Evolutionary conservation across 2,888 invertebrate genomes (phyloP), one percentile per base, ranked within the genome.

Genomic region (Pandemis cinnamomeana): DNA sequence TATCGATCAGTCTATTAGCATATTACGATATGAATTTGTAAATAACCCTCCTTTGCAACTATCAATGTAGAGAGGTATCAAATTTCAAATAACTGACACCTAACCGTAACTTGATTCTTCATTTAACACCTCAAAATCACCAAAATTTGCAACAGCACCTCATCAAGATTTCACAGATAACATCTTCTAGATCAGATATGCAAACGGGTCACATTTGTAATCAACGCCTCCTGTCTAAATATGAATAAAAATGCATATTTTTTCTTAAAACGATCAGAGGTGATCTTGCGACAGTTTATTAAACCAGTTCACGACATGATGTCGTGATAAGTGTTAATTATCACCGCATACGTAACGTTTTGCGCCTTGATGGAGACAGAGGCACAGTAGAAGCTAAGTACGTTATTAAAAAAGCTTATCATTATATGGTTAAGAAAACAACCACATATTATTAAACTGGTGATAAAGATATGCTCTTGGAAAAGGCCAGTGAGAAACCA

Each of bases 291-390:
- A 78, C 77, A 74, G 79, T 81, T 79, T 77, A 72, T 68, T 42
- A 8, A 73, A 82, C 81, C 75, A 72, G 82, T 82, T 70, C 42
- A 62, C 64, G 67, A 73, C 60, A 71, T 46, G 70, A 64, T 63
- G 68, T 64, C 75, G 67, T 68, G 61, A 76, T 71, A 76, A 77
- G 68, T 74, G 76, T 78, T 82, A 79, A 82, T 83, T 82, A 78
- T 77, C 75, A 71, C 79, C 75, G 74, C 77, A 76, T 75, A 67
- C 71, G 48, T 66, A 67, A 75, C 77, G 76, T 78, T 78, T 77
- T 74, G 77, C 66, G 46, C 44, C 15, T 20, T 41, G 41, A 66
- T 41, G 51, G 53, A 44, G 61, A 67, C 63, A 27, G 48, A 71
- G 64, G 13, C 73, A 42, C 66, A 66, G 66, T n/a, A n/a, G 36